Percentiles rank a stretch among this genome's conserved stretches.
Evolutionary conservation across 2,888 invertebrate species (phyloP).

Genomic region (Leptura quadrifasciata): DNA sequence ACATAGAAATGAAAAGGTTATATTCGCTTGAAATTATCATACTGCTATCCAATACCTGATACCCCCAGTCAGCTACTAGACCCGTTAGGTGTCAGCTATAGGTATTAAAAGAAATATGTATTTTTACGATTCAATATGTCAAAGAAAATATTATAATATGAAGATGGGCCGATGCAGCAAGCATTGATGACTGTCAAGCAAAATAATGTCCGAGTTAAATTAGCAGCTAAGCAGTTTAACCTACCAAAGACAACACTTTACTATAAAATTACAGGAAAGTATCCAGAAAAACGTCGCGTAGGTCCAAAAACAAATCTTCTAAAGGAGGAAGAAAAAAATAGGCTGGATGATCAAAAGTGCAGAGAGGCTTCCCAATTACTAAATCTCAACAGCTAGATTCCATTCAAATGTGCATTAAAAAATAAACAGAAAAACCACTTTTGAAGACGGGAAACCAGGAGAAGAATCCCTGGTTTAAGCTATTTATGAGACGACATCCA

Average conservation of each 20-base stretch:
- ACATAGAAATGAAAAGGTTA: no score
- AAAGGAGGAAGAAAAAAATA: constrained; percentile 19
- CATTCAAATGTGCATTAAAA: constrained; percentile 35
- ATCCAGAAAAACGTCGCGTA: constrained; percentile 38
- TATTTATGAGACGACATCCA: constrained; percentile 66
- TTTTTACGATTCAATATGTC: background rate
- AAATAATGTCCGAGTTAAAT: constrained; percentile 2
- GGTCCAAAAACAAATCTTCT: constrained; percentile 28
- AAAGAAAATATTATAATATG: background rate
- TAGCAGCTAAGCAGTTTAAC: constrained; percentile 30
- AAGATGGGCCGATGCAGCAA: background rate
- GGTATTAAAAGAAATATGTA: background rate
- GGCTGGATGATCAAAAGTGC: constrained; percentile 32
- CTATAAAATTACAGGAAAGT: constrained; percentile 40
- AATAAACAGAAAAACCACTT: constrained; percentile 11
- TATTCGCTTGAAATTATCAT: no score
- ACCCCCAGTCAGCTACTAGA: no score
- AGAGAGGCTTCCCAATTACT: constrained; percentile 34
- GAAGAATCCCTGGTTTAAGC: constrained; percentile 12
- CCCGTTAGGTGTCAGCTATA: no score
- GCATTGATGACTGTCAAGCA: constrained; percentile 5
- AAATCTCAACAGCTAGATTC: constrained; percentile 38
- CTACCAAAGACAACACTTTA: constrained; percentile 39
- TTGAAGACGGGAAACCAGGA: constrained; percentile 8
- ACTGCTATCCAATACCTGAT: no score